These are phyloP conservation scores for Pithys albifrons DNA, from an alignment of 2,113 vertebrate species.

Conservation along the genomic window DNA sequence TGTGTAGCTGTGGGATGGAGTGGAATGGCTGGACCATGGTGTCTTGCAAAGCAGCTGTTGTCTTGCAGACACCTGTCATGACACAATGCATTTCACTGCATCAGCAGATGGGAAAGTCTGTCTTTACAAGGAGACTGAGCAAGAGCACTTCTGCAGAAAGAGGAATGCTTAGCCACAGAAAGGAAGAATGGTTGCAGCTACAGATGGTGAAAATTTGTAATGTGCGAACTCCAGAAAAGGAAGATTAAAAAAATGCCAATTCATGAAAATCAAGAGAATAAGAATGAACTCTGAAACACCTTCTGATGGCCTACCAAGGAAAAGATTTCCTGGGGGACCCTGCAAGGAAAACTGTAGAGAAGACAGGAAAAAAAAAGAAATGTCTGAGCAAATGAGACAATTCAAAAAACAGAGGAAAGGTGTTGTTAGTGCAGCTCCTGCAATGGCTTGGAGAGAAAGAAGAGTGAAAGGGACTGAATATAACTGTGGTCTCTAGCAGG, in stretches of 20 bases:
- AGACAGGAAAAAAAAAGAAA: background rate
- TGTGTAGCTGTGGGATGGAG: background rate
- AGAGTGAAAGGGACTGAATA: background rate
- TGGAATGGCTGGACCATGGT: background rate
- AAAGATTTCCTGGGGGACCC: background rate
- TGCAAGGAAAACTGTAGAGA: background rate
- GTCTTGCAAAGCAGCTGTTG: background rate
- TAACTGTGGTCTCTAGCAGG: background rate
- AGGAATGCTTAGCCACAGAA: background rate
- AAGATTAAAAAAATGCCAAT: background rate
- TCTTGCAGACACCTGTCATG: background rate
- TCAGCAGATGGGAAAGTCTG: background rate
- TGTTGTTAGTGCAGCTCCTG: background rate
- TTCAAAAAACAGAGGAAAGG: background rate
- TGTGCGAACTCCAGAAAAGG: background rate
- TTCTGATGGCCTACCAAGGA: background rate
- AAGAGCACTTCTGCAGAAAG: background rate
- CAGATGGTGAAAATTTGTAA: background rate
- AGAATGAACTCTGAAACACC: background rate
- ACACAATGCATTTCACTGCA: background rate
- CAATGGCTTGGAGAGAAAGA: background rate
- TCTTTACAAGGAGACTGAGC: background rate
- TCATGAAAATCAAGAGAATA: background rate
- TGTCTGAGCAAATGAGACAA: background rate
- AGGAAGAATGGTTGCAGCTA: background rate